Percentiles rank a stretch among this genome's conserved stretches.
Conservation (phyloP, 2,113 vertebrate genomes). For the human (Homo sapiens) region GRCh38 chr14:52098001-52098500, state of each 20-base stretch:
- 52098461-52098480: background rate
- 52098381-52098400: background rate
- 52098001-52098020: background rate
- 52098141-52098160: background rate
- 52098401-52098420: slow-evolving; percentile 38
- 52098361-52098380: slow-evolving; percentile 38
- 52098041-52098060: background rate
- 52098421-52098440: background rate
- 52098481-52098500: background rate
- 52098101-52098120: background rate
- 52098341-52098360: background rate
- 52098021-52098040: background rate
- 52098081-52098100: background rate
- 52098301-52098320: background rate
- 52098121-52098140: background rate
- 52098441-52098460: background rate
- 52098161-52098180: background rate
- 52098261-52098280: background rate
- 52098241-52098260: background rate
- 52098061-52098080: background rate
- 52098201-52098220: background rate
- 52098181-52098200: background rate
- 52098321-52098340: slow-evolving; percentile 6
- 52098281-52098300: background rate
- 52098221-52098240: background rate